Base-by-base conservation (phyloP, 2,888 invertebrate genomes). In the Cyclophora albipunctata region DNA sequence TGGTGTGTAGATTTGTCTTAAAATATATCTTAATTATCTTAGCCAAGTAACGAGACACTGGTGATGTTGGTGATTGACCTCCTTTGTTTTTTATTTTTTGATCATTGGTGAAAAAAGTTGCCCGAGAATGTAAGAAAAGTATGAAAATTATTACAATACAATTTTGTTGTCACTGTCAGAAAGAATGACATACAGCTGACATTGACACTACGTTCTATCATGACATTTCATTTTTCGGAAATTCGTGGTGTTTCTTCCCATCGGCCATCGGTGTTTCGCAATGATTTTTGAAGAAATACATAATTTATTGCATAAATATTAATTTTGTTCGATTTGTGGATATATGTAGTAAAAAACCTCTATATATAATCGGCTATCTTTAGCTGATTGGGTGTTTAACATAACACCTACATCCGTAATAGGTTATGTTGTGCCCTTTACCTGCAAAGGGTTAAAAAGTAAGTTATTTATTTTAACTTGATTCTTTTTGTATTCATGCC, bases 391-490 rank as follows among this genome's bases (percentile, higher is more conserved):
- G 42, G 48, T 57, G 42, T 54, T 49, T n/a, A n/a, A 35, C 47
- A 37, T n/a, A n/a, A 35, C 47, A 37, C 37, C 37, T 67, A 67
- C 64, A 66, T 20, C 20, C 20, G 57, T 62, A 60, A 62, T 73
- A 84, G 84, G 84, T 84, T 85, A 85, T 79, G 80, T 77, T 77
- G 66, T 74, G 73, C 67, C 70, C 73, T 71, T 72, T 75, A 64
- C 67, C 55, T 66, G 72, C 71, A 73, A 67, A 67, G 69, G 68
- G 72, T 71, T 43, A 66, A 78, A 73, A 74, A 71, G 81, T 82
- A 64, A 81, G 80, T 81, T 60, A 34, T 43, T 43, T 43, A 20
- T 20, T 20, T 20, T 20, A 20, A 20, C 20, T 1, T 20, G 1
- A 20, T 20, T 20, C 20, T 20, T 20, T 20, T 20, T 20, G 20